phyloP scores from a whole-genome alignment of 2,797 vertebrate species.

The Philypnodon macrostomus region DNA sequence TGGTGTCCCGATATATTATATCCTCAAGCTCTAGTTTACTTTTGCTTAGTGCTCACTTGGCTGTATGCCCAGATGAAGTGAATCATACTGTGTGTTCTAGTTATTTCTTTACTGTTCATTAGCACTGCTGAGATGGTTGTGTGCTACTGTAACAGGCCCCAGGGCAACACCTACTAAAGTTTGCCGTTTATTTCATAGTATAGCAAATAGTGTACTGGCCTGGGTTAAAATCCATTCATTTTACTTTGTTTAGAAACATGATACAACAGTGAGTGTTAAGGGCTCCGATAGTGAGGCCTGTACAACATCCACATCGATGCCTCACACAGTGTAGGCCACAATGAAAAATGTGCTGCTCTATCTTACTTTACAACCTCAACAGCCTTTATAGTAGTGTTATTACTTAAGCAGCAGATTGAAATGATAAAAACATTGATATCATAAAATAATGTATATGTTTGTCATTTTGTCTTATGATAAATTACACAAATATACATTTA shows the following conservation, averaged over 20 bases:
- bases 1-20: conserved; percentile 51
- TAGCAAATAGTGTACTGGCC: conserved; percentile 26
- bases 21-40: conserved; percentile 57
- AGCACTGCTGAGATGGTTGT: conserved; percentile 20
- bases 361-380: conserved; percentile 25
- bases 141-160: conserved; percentile 63
- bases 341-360: conserved; percentile 45
- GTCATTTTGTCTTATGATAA: no score
- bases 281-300: conserved; percentile 51
- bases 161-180: no score
- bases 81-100: conserved; percentile 61
- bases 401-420: no score
- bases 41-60: conserved; percentile 52
- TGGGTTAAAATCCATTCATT: conserved; percentile 29
- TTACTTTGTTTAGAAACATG: conserved; percentile 62
- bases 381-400: no score
- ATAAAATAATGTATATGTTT: no score
- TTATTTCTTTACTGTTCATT: conserved; percentile 46
- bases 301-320: conserved; percentile 47
- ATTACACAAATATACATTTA: no score
- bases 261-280: conserved; percentile 29
- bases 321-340: conserved; percentile 51
- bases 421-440: no score
- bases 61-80: conserved; percentile 56
- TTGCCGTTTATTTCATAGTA: conserved; percentile 46